Conservation (phyloP, 2,888 invertebrate genomes). For the Xanthostigma xanthostigma region DNA sequence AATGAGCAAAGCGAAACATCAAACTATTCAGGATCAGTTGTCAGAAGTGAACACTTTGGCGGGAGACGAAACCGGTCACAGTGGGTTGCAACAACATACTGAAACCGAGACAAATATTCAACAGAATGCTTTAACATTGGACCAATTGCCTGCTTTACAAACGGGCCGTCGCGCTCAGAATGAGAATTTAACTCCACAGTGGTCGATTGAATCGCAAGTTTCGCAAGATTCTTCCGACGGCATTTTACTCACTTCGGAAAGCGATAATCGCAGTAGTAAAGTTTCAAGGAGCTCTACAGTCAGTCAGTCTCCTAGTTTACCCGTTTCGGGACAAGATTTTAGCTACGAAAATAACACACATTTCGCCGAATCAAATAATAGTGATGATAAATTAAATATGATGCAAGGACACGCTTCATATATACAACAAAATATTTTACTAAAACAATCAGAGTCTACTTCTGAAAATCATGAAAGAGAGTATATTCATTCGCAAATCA, state of each 20-base stretch:
- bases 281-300: conserved; percentile 34
- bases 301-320: conserved; percentile 23
- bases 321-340: conserved; percentile 6
- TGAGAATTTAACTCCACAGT: conserved; percentile 36
- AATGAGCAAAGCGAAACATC: neutral
- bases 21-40: neutral
- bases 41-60: neutral
- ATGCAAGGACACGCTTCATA: neutral
- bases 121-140: neutral
- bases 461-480: conserved; percentile 7
- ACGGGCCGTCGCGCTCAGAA: conserved; percentile 19
- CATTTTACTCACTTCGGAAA: conserved; percentile 41
- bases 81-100: neutral
- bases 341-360: neutral
- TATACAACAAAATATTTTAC: neutral
- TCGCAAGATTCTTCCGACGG: conserved; percentile 51
- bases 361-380: too few species aligned
- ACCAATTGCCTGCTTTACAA: conserved; percentile 8
- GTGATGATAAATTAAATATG: too few species aligned
- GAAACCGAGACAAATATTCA: neutral
- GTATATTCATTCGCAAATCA: conserved; percentile 9
- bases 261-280: conserved; percentile 41
- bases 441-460: neutral
- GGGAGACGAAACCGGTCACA: neutral
- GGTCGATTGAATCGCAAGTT: conserved; percentile 51